phyloP scores from a whole-genome alignment of 2,888 invertebrate genomes.

The Salticus scenicus region DNA sequence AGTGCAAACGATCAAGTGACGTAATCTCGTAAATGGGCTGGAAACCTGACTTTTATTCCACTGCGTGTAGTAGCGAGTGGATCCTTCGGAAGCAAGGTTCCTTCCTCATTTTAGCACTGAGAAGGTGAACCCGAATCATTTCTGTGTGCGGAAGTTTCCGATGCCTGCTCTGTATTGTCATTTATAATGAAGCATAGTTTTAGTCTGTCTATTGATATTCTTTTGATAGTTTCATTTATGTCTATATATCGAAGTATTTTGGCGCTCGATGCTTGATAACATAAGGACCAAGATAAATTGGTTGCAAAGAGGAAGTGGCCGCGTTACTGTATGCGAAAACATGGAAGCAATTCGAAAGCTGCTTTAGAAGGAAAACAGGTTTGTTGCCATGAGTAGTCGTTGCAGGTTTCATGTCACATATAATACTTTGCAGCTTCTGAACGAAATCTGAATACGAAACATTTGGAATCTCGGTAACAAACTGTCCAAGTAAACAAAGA shows the following conservation, averaged over 20 bases:
- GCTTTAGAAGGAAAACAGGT: too few relatives aligned
- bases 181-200: conserved; percentile 11
- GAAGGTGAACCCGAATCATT: not conserved
- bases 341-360: too few relatives aligned
- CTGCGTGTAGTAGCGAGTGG: too few relatives aligned
- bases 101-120: not conserved
- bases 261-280: not conserved
- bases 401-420: too few relatives aligned
- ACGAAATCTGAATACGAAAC: too few relatives aligned
- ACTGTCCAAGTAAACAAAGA: too few relatives aligned
- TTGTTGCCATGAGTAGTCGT: too few relatives aligned
- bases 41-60: too few relatives aligned
- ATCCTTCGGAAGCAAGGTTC: not conserved
- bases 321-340: conserved; percentile 14
- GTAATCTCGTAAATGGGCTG: not conserved
- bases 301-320: conserved; percentile 19
- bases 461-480: too few relatives aligned
- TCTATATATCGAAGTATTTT: not conserved
- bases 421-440: too few relatives aligned
- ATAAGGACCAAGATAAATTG: conserved; percentile 22
- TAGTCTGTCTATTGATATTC: conserved; percentile 15
- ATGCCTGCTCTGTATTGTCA: not conserved
- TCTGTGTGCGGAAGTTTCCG: not conserved
- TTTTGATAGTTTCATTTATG: not conserved
- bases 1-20: too few relatives aligned